Percentiles rank a stretch among this genome's conserved stretches.
These are phyloP conservation scores for Sceliomorpha sp. DNA, from an alignment of 2,888 invertebrate genomes.

Conservation along the genomic window DNA sequence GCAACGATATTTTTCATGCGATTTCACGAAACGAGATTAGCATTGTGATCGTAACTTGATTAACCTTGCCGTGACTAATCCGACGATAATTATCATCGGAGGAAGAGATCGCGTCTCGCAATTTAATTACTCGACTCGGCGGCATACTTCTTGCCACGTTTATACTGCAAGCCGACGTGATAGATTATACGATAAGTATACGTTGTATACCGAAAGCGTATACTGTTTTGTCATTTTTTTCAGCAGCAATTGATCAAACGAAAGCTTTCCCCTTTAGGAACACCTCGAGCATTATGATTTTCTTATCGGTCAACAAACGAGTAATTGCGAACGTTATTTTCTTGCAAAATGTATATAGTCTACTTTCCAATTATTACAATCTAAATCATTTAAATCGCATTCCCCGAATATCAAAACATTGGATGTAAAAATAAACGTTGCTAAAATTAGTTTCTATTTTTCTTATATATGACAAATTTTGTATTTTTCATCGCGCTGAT, in stretches of 20 bases:
- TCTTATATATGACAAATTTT: too few relatives aligned
- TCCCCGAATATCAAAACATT: too few relatives aligned
- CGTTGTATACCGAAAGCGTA: conserved; percentile 30
- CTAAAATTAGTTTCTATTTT: too few relatives aligned
- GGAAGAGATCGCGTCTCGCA: conserved; percentile 45
- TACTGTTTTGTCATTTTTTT: conserved; percentile 41
- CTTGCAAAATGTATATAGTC: too few relatives aligned
- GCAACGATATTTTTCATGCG: not conserved
- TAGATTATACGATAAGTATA: conserved; percentile 45
- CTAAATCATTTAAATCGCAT: too few relatives aligned
- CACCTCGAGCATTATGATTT: conserved; percentile 21
- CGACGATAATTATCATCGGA: conserved; percentile 38
- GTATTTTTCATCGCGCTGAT: conserved; percentile 11
- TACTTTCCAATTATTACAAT: too few relatives aligned
- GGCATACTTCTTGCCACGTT: conserved; percentile 39
- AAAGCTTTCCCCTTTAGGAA: conserved; percentile 15
- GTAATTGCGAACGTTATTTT: conserved; percentile 13
- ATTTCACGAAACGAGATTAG: conserved; percentile 8
- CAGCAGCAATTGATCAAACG: conserved; percentile 24
- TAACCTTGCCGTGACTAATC: conserved; percentile 35
- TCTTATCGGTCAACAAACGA: not conserved
- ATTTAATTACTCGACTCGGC: conserved; percentile 43
- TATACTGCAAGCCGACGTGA: conserved; percentile 28
- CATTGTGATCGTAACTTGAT: conserved; percentile 27
- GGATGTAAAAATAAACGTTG: too few relatives aligned